Evolutionary conservation across 2,113 vertebrate species (phyloP).

Genomic region (Arothron firmamentum): DNA sequence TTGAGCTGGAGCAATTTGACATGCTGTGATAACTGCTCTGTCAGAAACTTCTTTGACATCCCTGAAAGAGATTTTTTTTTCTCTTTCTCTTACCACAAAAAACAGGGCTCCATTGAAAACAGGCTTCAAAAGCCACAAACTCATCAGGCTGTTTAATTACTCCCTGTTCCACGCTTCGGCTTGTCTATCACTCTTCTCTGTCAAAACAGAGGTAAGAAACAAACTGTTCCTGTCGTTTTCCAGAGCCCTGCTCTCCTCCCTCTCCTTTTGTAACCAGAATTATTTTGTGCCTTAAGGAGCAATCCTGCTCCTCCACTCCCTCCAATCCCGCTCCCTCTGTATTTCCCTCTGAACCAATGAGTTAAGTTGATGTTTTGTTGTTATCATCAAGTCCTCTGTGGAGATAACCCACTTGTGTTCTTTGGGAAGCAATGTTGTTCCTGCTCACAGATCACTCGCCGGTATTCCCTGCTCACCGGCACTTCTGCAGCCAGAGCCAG

Average conservation of each 20-base stretch:
- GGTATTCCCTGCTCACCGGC: slow-evolving; percentile 32
- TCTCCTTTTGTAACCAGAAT: slow-evolving; percentile 52
- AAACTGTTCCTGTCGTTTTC: slow-evolving; percentile 45
- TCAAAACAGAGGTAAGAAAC: slow-evolving; percentile 72
- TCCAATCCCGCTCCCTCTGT: slow-evolving; percentile 53
- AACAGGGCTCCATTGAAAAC: slow-evolving; percentile 63
- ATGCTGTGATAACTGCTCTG: slow-evolving; percentile 99
- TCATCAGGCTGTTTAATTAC: slow-evolving; percentile 99
- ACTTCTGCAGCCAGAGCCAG: slow-evolving; percentile 40
- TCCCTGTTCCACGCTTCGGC: slow-evolving; percentile 77
- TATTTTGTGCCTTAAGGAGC: slow-evolving; percentile 56
- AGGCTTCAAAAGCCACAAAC: slow-evolving; percentile 87
- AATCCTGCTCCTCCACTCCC: slow-evolving; percentile 34
- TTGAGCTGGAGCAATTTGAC: slow-evolving; percentile 95
- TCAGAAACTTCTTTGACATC: slow-evolving; percentile 92
- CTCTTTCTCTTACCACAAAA: slow-evolving; percentile 71
- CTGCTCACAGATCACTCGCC: slow-evolving; percentile 57
- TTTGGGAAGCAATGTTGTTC: slow-evolving; percentile 58
- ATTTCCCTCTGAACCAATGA: slow-evolving; percentile 53
- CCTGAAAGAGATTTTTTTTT: slow-evolving; percentile 91
- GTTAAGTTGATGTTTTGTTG: slow-evolving; percentile 53
- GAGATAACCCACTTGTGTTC: slow-evolving; percentile 52
- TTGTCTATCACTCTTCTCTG: slow-evolving; percentile 57
- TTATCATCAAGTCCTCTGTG: slow-evolving; percentile 43
- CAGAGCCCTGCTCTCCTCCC: slow-evolving; percentile 50